These are phyloP conservation scores for Remorina albescens DNA, from an alignment of 2,797 vertebrate genomes.

Conservation along the genomic window DNA sequence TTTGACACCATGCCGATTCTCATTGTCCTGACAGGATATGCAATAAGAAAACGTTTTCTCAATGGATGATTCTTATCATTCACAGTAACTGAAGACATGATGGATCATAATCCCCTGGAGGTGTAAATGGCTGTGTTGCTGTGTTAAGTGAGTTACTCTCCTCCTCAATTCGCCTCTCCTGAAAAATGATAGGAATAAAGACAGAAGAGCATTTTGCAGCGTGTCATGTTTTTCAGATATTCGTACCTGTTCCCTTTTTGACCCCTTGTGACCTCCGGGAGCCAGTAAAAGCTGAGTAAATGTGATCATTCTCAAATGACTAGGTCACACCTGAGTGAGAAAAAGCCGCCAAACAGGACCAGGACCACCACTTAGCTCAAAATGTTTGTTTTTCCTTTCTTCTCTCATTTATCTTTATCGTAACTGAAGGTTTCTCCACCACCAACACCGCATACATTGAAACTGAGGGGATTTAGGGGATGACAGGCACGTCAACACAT, in stretches of 20 bases:
- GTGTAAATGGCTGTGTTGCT: constrained; percentile 73
- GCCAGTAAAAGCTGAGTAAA: constrained; percentile 41
- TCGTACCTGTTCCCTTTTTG: constrained; percentile 49
- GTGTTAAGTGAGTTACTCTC: constrained; percentile 44
- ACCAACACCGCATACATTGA: constrained; percentile 48
- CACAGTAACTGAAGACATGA: constrained; percentile 64
- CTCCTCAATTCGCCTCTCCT: constrained; percentile 24
- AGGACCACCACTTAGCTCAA: constrained; percentile 53
- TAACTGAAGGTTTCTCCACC: constrained; percentile 51
- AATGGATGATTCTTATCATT: constrained; percentile 75
- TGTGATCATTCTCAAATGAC: constrained; percentile 55
- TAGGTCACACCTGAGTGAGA: constrained; percentile 58
- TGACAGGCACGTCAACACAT: constrained; percentile 63
- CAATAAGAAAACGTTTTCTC: constrained; percentile 52
- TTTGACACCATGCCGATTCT: constrained; percentile 34
- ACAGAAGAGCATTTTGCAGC: constrained; percentile 28
- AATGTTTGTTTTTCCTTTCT: constrained; percentile 79
- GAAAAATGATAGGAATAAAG: constrained; percentile 50
- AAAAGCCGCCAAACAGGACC: constrained; percentile 72
- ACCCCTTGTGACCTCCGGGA: constrained; percentile 22
- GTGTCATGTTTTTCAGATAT: constrained; percentile 29
- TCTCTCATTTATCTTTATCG: constrained; percentile 62
- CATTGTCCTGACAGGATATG: constrained; percentile 55
- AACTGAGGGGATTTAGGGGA: constrained; percentile 53
- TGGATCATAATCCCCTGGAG: constrained; percentile 59